Evolutionary conservation across 2,888 invertebrate species (phyloP), one percentile per base, ranked within the genome.

Genomic region (Morpho deidamia): DNA sequence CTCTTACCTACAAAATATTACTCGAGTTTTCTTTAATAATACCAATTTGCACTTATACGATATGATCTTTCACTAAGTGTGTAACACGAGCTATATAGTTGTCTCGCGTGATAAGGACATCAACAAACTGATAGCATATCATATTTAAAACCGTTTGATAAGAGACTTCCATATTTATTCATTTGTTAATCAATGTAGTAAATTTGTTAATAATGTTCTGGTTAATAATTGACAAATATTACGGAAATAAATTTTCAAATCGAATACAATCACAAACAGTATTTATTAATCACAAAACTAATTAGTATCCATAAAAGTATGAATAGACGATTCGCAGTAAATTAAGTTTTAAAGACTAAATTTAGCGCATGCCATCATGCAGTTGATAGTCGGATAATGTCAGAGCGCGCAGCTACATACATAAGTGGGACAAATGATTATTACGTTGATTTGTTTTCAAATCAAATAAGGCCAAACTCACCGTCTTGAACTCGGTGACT

Each of bases 401-500:
- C 67, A 71, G 63, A 46, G 38, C 68, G 64, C 23, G 61, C 64
- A 66, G 51, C 42, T 41, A 53, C 37, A 39, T 41, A 53, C 37
- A 39, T 44, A 50, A 44, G 23, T 23, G 23, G 23, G 23, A 23
- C 5, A 23, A 23, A 23, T 23, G 23, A 23, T 23, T 5, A 23
- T 23, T 23, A 23, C 3, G 23, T 23, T 23, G 23, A 44, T 42
- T 49, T 41, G 37, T 45, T 48, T 46, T 39, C 35, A 54, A 51
- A 61, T 47, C 43, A 53, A 49, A 53, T 51, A 49, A 59, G 42
- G 34, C 55, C 14, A 59, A 60, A 89, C 88, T 87, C 81, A 87
- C 87, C 83, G 79, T 74, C 74, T 83, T 86, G 77, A 74, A 85
- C 76, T 85, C 83, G 71, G 85, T 76, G 74, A 83, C 74, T 72